These are phyloP conservation scores for Allacma fusca DNA, from an alignment of 2,888 invertebrate genomes.

Conservation along the genomic window DNA sequence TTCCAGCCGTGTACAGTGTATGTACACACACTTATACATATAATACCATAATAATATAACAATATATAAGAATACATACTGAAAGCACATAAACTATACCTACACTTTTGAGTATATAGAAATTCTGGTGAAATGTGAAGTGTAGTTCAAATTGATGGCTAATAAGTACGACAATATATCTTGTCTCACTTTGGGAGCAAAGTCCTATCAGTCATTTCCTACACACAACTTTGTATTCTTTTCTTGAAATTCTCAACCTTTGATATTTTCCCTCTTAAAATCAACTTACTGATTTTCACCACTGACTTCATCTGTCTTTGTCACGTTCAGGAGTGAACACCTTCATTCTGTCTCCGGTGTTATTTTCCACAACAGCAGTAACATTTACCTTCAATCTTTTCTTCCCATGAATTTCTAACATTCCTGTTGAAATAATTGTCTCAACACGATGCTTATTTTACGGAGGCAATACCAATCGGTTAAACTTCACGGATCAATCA, in stretches of 20 bases:
- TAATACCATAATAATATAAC: conserved; percentile 28
- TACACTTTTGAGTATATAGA: too few relatives aligned
- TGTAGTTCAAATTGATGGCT: conserved; percentile 47
- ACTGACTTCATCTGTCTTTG: conserved; percentile 50
- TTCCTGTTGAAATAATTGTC: not conserved
- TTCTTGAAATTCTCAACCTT: not conserved
- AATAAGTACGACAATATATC: conserved; percentile 37
- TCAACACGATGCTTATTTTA: not conserved
- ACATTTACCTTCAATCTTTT: not conserved
- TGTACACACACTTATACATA: too few relatives aligned
- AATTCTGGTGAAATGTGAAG: conserved; percentile 22
- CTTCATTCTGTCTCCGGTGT: not conserved
- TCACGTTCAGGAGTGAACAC: conserved; percentile 17
- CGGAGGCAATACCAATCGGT: not conserved
- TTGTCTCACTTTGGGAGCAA: conserved; percentile 18
- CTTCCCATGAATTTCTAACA: not conserved
- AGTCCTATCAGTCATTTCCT: conserved; percentile 42
- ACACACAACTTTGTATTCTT: not conserved
- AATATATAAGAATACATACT: not conserved
- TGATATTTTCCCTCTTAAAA: not conserved
- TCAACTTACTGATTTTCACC: conserved; percentile 45
- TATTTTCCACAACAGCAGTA: not conserved
- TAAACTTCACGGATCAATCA: too few relatives aligned
- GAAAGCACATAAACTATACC: too few relatives aligned
- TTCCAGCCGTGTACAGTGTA: not conserved